phyloP scores from a whole-genome alignment of 1,140 invertebrate species.

The Drosophila bifasciata region DNA sequence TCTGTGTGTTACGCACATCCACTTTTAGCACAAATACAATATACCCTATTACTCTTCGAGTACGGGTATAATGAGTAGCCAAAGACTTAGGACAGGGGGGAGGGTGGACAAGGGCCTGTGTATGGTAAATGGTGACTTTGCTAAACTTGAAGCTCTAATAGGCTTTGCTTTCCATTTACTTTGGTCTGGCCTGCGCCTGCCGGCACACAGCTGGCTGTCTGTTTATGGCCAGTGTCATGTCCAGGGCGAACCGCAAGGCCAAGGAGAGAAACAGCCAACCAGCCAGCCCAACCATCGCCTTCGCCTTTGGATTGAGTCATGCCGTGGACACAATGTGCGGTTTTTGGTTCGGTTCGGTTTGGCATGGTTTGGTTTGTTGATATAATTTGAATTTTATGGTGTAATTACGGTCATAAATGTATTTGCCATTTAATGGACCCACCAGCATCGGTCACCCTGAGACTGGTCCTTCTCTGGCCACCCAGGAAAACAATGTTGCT shows the following conservation, averaged over 20 bases:
- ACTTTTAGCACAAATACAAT: no score
- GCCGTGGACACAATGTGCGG: conserved; percentile 66
- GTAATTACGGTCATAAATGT: conserved; percentile 83
- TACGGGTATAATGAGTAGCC: conserved; percentile 52
- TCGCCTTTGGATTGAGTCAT: conserved; percentile 56
- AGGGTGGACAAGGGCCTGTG: neutral
- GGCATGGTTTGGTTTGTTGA: conserved; percentile 49
- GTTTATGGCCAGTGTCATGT: conserved; percentile 53
- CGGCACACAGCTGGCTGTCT: conserved; percentile 18
- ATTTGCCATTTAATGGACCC: conserved; percentile 74
- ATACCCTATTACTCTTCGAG: no score
- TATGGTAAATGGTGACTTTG: conserved; percentile 43
- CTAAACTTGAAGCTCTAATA: no score
- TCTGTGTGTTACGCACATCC: no score
- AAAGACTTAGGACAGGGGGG: conserved; percentile 6
- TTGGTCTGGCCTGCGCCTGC: neutral
- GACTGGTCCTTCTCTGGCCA: conserved; percentile 9
- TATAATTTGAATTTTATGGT: conserved; percentile 84
- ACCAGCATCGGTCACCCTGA: conserved; percentile 24
- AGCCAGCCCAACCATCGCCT: neutral
- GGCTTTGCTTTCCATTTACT: no score
- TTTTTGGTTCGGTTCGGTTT: conserved; percentile 49
- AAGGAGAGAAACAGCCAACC: conserved; percentile 17
- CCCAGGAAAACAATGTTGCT: conserved; percentile 21
- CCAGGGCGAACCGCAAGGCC: conserved; percentile 55